A percentile compares a stretch with the other conserved stretches of the same genome.
Evolutionary conservation across 2,797 vertebrate genomes (phyloP).

Genomic region (Liparis tanakae): DNA sequence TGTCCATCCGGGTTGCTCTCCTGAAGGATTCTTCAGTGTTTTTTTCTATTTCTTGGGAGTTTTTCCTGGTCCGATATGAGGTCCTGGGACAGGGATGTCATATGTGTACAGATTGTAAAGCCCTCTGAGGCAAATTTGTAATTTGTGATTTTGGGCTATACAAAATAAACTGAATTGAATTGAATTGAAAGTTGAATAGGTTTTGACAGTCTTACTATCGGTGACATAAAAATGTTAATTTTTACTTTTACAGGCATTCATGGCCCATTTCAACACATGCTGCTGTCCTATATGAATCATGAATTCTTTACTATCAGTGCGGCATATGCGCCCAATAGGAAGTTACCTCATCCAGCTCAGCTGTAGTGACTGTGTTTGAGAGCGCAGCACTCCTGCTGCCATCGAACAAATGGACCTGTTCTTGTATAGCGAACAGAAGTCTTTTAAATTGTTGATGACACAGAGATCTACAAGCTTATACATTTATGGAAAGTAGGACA

Average conservation of each 20-base stretch:
- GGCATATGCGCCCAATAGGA: slow-evolving; percentile 1
- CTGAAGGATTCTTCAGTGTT: too few species aligned
- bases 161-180: too few species aligned
- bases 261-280: not conserved
- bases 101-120: too few species aligned
- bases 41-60: too few species aligned
- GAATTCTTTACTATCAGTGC: not conserved
- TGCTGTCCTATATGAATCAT: not conserved
- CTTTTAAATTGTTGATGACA: slow-evolving; percentile 69
- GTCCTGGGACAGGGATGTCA: too few species aligned
- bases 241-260: not conserved
- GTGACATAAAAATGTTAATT: not conserved
- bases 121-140: too few species aligned
- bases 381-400: not conserved
- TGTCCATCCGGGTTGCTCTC: too few species aligned
- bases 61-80: too few species aligned
- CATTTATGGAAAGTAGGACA: slow-evolving; percentile 67
- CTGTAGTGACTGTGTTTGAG: too few species aligned
- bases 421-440: slow-evolving; percentile 39
- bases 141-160: too few species aligned
- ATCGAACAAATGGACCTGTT: not conserved
- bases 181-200: not conserved
- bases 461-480: slow-evolving; percentile 45
- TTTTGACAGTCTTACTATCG: not conserved
- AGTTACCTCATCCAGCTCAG: not conserved